Percentiles rank a stretch among this genome's conserved stretches.
Conservation (phyloP, 2,888 invertebrate species). For the Lagria hirta region DNA sequence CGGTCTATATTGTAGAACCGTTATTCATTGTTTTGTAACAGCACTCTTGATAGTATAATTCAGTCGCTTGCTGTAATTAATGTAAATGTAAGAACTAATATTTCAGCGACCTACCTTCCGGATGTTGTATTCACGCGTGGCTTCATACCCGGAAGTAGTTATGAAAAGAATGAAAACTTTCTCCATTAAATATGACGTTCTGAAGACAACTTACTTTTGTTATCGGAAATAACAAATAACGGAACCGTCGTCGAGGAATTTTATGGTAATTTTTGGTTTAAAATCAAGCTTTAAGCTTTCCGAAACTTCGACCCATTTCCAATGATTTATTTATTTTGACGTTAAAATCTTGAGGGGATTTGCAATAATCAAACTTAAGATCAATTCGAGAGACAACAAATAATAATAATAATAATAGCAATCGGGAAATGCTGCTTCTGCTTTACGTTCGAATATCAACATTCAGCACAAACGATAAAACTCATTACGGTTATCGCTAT, state of each 20-base stretch:
- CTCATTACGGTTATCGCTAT: conserved; percentile 44
- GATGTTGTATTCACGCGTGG: conserved; percentile 35
- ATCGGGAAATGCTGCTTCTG: conserved; percentile 31
- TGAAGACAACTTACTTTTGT: conserved; percentile 11
- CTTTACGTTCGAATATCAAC: conserved; percentile 32
- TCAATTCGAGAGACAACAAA: too few relatives aligned
- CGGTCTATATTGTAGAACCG: conserved; percentile 1
- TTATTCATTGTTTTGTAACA: not conserved
- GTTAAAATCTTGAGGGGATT: too few relatives aligned
- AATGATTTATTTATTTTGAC: too few relatives aligned
- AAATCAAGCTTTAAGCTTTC: too few relatives aligned
- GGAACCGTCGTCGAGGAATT: conserved; percentile 9
- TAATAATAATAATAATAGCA: too few relatives aligned
- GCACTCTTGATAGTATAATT: conserved; percentile 29
- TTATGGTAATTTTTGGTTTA: too few relatives aligned
- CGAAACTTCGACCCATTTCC: too few relatives aligned
- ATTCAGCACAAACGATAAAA: conserved; percentile 39
- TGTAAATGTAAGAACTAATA: conserved; percentile 40
- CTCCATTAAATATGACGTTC: conserved; percentile 6
- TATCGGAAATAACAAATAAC: conserved; percentile 15
- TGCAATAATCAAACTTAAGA: too few relatives aligned
- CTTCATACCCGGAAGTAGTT: conserved; percentile 31
- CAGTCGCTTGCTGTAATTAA: conserved; percentile 37
- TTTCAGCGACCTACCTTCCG: conserved; percentile 34
- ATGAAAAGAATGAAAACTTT: conserved; percentile 22